These are phyloP conservation scores for Anneissia japonica DNA, from an alignment of 35 echinoderm and acorn worm species.

Conservation along the genomic window DNA sequence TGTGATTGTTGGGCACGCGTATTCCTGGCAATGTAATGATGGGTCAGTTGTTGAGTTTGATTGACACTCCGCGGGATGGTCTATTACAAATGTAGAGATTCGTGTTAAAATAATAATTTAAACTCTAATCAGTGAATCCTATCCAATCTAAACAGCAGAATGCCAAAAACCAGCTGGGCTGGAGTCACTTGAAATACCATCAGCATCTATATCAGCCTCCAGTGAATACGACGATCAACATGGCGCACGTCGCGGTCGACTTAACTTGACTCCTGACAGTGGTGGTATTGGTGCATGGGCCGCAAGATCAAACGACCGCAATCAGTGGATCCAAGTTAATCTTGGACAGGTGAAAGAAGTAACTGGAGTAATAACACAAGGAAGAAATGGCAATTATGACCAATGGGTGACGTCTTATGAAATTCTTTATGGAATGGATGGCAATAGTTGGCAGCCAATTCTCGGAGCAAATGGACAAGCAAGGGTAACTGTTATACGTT, in stretches of 20 bases:
- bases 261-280: not conserved
- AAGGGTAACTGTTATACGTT: no score
- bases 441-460: not conserved
- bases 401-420: constrained; percentile 38
- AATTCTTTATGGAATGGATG: constrained; percentile 13
- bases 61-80: no score
- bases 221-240: not conserved
- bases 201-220: constrained; percentile 3
- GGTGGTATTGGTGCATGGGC: constrained; percentile 14
- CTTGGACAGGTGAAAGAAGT: not conserved
- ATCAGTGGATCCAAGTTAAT: constrained; percentile 22
- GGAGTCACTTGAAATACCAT: constrained; percentile 1
- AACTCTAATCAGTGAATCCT: no score
- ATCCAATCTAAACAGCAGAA: no score
- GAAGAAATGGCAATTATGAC: constrained; percentile 7
- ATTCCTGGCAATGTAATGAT: no score
- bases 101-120: no score
- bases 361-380: constrained; percentile 29
- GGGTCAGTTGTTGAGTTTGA: no score
- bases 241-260: not conserved
- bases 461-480: no score
- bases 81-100: no score
- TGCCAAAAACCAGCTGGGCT: no score
- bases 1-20: no score
- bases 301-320: not conserved